Evolutionary conservation across 2,113 vertebrate genomes (phyloP).

Genomic region (Orcinus orca): DNA sequence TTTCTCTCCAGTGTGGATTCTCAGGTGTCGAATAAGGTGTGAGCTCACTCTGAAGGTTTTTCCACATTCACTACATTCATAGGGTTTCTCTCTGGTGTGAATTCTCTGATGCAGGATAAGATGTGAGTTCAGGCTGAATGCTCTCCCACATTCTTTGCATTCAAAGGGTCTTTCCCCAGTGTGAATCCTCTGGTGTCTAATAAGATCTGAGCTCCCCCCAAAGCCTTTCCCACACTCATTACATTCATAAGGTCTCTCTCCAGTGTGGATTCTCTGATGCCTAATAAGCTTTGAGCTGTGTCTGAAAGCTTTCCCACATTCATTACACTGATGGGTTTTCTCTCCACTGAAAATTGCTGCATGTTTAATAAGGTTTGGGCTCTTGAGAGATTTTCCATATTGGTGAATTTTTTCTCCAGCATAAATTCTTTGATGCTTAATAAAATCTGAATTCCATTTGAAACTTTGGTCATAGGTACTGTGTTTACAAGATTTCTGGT

Average conservation of each 20-base stretch:
- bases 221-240: constrained; percentile 67
- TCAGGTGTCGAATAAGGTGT: constrained; percentile 50
- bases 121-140: constrained; percentile 45
- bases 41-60: constrained; percentile 57
- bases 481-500: neutral
- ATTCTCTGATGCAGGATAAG: constrained; percentile 54
- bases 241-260: constrained; percentile 65
- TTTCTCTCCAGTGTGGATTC: constrained; percentile 64
- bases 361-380: constrained; percentile 81
- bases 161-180: constrained; percentile 62
- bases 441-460: constrained; percentile 74
- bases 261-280: constrained; percentile 58
- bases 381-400: constrained; percentile 80
- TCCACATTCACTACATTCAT: constrained; percentile 51
- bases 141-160: constrained; percentile 57
- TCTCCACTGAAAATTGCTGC: constrained; percentile 79
- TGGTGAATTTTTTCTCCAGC: constrained; percentile 59
- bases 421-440: constrained; percentile 75
- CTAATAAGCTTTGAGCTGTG: constrained; percentile 60
- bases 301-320: constrained; percentile 70
- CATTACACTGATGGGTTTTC: constrained; percentile 57
- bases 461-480: constrained; percentile 54
- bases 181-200: constrained; percentile 60
- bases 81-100: constrained; percentile 66
- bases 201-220: constrained; percentile 38